These are phyloP conservation scores for Ochlodes sylvanus DNA, from an alignment of 2,888 invertebrate genomes.

Conservation along the genomic window DNA sequence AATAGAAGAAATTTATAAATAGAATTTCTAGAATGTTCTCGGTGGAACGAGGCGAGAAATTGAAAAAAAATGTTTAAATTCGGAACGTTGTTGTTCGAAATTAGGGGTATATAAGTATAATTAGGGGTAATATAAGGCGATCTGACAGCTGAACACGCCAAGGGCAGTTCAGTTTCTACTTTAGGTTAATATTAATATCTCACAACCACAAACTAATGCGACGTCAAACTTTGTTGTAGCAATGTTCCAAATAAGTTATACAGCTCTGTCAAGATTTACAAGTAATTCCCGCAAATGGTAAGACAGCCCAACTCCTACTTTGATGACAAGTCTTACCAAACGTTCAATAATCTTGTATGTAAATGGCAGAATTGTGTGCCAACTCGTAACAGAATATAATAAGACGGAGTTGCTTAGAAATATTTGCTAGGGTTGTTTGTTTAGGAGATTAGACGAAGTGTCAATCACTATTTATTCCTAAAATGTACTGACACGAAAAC, in stretches of 20 bases:
- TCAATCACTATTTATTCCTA: constrained; percentile 13
- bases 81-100: no score
- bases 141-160: no score
- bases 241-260: not conserved
- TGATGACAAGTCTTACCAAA: constrained; percentile 10
- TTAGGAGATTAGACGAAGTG: constrained; percentile 42
- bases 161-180: no score
- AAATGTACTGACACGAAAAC: not conserved
- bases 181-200: not conserved
- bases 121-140: no score
- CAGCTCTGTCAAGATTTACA: not conserved
- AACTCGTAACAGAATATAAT: constrained; percentile 12
- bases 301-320: not conserved
- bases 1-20: no score
- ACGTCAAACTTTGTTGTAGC: not conserved
- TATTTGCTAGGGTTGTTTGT: constrained; percentile 39
- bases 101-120: no score
- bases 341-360: constrained; percentile 17
- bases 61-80: no score
- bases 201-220: not conserved
- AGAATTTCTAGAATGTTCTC: no score
- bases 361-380: constrained; percentile 13
- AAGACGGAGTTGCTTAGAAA: not conserved
- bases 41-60: no score
- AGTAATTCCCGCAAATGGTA: not conserved